Evolutionary conservation across 2,888 invertebrate species (phyloP).

Genomic region (Lottia gigantea): DNA sequence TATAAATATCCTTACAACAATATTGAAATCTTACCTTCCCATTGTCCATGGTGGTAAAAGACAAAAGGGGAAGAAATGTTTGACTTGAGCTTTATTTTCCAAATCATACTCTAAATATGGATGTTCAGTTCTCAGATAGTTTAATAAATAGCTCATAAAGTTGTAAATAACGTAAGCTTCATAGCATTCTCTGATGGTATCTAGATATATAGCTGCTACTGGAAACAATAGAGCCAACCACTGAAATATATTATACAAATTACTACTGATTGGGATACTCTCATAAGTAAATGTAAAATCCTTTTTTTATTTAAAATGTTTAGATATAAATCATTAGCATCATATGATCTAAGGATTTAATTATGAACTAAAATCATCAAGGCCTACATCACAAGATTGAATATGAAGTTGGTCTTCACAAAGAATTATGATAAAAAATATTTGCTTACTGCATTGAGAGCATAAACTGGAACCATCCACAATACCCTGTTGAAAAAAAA

Average conservation of each 20-base stretch:
- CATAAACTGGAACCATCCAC: constrained; percentile 99
- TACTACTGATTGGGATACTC: too few relatives aligned
- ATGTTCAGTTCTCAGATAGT: constrained; percentile 85
- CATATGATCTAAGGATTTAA: too few relatives aligned
- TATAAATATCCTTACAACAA: too few relatives aligned
- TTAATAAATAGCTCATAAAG: constrained; percentile 93
- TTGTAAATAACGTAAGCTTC: constrained; percentile 98
- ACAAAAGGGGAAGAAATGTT: constrained; percentile 91
- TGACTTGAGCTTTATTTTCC: constrained; percentile 79
- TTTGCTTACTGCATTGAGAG: constrained; percentile 86
- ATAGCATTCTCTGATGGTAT: constrained; percentile 93
- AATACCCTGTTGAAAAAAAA: constrained; percentile 77
- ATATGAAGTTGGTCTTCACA: too few relatives aligned
- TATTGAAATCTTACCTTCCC: constrained; percentile 76
- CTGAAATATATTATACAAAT: constrained; percentile 67
- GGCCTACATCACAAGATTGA: too few relatives aligned
- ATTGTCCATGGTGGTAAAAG: constrained; percentile 89
- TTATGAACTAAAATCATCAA: too few relatives aligned
- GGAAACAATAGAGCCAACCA: constrained; percentile 91
- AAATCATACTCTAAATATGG: constrained; percentile 80
- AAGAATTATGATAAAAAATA: neutral
- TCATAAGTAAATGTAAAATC: too few relatives aligned
- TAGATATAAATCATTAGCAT: too few relatives aligned
- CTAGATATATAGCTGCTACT: constrained; percentile 89
- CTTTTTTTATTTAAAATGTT: too few relatives aligned